phyloP scores from a whole-genome alignment of 2,113 vertebrate genomes.

The Chlamydotis undulata region DNA sequence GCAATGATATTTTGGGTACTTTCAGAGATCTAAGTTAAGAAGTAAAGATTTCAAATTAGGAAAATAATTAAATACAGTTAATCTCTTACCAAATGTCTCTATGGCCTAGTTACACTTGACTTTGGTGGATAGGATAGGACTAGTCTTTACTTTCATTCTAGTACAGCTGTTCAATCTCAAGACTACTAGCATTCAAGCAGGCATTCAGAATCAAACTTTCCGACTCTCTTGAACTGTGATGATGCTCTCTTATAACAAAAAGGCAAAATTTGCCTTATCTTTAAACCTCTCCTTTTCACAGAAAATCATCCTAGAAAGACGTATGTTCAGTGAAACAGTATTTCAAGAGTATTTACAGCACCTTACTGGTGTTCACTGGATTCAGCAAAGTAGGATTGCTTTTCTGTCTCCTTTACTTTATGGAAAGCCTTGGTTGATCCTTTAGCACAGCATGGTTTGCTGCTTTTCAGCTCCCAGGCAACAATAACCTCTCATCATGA shows the following conservation, averaged over 20 bases:
- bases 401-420: constrained; percentile 52
- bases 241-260: neutral
- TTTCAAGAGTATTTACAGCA: neutral
- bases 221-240: neutral
- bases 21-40: neutral
- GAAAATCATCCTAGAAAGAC: neutral
- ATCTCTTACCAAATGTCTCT: neutral
- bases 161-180: neutral
- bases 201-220: neutral
- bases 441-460: constrained; percentile 8
- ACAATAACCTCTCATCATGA: constrained; percentile 67
- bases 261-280: neutral
- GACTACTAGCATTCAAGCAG: neutral
- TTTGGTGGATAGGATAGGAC: neutral
- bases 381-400: constrained; percentile 24
- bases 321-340: neutral
- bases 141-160: neutral
- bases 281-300: neutral
- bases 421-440: constrained; percentile 45
- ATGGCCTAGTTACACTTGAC: neutral
- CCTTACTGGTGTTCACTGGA: neutral
- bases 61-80: neutral
- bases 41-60: neutral
- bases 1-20: neutral
- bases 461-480: constrained; percentile 53